Conservation (phyloP, 1,140 invertebrate species). For the Ceratosolen solmsi region DNA sequence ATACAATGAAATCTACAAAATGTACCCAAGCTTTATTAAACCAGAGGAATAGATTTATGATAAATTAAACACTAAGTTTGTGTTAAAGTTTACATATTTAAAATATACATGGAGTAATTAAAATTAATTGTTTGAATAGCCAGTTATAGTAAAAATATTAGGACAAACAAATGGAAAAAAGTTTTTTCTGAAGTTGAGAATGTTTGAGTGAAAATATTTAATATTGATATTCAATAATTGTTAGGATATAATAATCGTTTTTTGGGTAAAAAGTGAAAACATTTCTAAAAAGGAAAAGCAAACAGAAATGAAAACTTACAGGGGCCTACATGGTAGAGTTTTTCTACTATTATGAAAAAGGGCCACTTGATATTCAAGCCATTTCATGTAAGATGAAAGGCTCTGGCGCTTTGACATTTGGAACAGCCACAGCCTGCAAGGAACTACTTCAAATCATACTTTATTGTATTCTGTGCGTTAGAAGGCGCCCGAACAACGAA, state of each 20-base stretch:
- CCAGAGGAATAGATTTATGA: slow-evolving; percentile 21
- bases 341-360: slow-evolving; percentile 26
- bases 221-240: slow-evolving; percentile 26
- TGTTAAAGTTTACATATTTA: background rate
- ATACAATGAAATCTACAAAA: slow-evolving; percentile 47
- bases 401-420: slow-evolving; percentile 33
- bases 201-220: background rate
- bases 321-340: slow-evolving; percentile 40
- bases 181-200: background rate
- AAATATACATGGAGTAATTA: background rate
- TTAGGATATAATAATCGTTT: background rate
- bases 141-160: background rate
- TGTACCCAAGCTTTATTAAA: slow-evolving; percentile 20
- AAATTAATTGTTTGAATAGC: background rate
- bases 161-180: background rate
- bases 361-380: slow-evolving; percentile 32
- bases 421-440: slow-evolving; percentile 11
- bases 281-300: slow-evolving; percentile 16
- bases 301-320: slow-evolving; percentile 39
- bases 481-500: background rate
- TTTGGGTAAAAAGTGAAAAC: slow-evolving; percentile 13
- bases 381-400: slow-evolving; percentile 37
- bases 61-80: slow-evolving; percentile 4
- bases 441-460: slow-evolving; percentile 20
- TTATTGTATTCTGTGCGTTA: background rate